These are phyloP conservation scores for Salminus brasiliensis DNA, from an alignment of 2,113 vertebrate genomes.

Conservation along the genomic window DNA sequence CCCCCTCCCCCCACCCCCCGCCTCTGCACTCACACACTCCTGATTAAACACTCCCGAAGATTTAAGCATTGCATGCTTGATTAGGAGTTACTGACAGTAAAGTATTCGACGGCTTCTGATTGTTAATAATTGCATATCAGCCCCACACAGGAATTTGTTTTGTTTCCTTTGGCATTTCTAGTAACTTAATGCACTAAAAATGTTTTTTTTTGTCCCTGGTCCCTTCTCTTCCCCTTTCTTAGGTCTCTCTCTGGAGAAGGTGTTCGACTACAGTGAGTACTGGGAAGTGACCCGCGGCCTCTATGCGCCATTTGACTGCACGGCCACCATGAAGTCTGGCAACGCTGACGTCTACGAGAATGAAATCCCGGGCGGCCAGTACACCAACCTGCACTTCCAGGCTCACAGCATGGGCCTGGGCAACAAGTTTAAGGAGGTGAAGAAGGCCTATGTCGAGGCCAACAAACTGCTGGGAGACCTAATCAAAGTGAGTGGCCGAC, in stretches of 20 bases:
- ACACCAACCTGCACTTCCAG: conserved; percentile 99
- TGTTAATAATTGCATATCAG: conserved; percentile 52
- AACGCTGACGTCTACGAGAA: conserved; percentile 97
- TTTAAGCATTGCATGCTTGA: conserved; percentile 23
- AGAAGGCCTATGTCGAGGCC: conserved; percentile 91
- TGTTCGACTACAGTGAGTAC: conserved; percentile 96
- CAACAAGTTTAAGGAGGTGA: conserved; percentile 96
- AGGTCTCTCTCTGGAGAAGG: conserved; percentile 77
- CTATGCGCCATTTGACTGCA: conserved; percentile 95
- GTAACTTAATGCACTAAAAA: neutral
- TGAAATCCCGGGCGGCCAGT: conserved; percentile 97
- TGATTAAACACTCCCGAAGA: conserved; percentile 51
- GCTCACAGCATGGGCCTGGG: conserved; percentile 97
- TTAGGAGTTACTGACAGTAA: conserved; percentile 36
- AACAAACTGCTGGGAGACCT: conserved; percentile 95
- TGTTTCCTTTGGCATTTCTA: neutral
- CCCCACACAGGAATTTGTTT: conserved; percentile 34
- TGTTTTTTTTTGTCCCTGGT: neutral
- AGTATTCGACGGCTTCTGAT: conserved; percentile 30
- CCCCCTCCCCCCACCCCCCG: conserved; percentile 15
- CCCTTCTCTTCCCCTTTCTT: neutral
- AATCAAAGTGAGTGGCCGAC: conserved; percentile 84
- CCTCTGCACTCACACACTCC: conserved; percentile 8
- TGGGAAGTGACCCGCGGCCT: conserved; percentile 92
- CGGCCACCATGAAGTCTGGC: conserved; percentile 97